Base-by-base conservation (phyloP, 2,113 vertebrate genomes). In the Triplophysa rosa region DNA sequence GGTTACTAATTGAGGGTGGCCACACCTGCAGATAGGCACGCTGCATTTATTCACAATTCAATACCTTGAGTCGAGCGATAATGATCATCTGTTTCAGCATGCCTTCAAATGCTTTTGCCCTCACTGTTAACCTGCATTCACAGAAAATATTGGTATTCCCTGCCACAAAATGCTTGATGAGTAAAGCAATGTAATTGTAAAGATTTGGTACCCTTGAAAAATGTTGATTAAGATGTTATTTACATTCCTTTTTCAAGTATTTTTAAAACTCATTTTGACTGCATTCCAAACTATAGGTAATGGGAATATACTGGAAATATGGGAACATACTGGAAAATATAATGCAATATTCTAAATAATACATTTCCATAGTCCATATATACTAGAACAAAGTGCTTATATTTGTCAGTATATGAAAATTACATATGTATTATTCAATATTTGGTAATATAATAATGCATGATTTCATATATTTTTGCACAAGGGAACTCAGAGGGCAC, bases 1-100 rank as follows among this genome's bases (percentile, higher is more conserved):
- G 88, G 92, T 92, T 83, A 65, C 89, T 93, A 92, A 93, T 93
- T 86, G 91, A 91, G 91, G 91, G 91, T 92, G 90, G 90, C 91
- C 89, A 83, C 89, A 90, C 87, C 88, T 87, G 89, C 86, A 81
- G 86, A 87, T 84, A 86, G 90, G 86, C 88, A 89, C 83, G 88
- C 90, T 91, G 86, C 87, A 91, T 91, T 91, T 90, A 91, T 92
- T 92, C 90, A 91, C 91, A 90, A 91, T 85, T 88, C 87, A 88
- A 87, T 84, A 88, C 84, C 86, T 83, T 81, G 85, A 78, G 84
- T 85, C 63, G 66, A 85, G 80, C 66, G 80, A 65, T 85, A 79
- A 82, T 79, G 73, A 83, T 78, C 40, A 65, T 79, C 71, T 76
- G 42, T 77, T 17, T 33, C 61, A 70, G 40, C 21, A 47, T 69